Evolutionary conservation across 2,888 invertebrate species (phyloP).

Genomic region (Synergus itoensis): DNA sequence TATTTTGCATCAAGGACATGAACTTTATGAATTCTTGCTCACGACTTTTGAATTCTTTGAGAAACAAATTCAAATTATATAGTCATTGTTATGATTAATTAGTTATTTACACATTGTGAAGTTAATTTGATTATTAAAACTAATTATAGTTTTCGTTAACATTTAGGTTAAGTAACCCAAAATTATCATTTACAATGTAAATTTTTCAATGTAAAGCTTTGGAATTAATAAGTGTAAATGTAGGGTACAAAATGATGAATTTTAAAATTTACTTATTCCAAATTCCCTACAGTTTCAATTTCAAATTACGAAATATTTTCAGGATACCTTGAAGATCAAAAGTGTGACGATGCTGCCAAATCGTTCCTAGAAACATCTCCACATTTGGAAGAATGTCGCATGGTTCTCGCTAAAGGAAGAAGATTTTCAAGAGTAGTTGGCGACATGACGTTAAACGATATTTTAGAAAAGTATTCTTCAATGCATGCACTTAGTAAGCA

Average conservation of each 20-base stretch:
- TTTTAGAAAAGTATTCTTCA: slow-evolving; percentile 72
- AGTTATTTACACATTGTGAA: not conserved
- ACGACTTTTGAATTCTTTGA: not conserved
- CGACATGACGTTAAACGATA: slow-evolving; percentile 68
- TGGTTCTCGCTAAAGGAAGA: slow-evolving; percentile 52
- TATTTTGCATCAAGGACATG: not conserved
- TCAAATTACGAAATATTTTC: slow-evolving; percentile 42
- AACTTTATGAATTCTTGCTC: not conserved
- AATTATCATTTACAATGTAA: too few species aligned
- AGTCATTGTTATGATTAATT: not conserved
- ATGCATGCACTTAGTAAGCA: slow-evolving; percentile 67
- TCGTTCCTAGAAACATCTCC: slow-evolving; percentile 57
- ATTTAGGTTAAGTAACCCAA: not conserved
- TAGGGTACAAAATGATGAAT: not conserved
- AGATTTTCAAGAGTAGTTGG: slow-evolving; percentile 63
- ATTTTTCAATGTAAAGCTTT: too few species aligned
- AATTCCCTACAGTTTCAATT: not conserved
- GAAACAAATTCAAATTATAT: not conserved
- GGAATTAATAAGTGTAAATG: not conserved
- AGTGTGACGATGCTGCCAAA: slow-evolving; percentile 66
- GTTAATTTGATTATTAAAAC: not conserved
- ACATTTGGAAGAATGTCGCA: slow-evolving; percentile 58
- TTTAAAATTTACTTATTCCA: not conserved
- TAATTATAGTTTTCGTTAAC: not conserved
- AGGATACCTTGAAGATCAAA: slow-evolving; percentile 74